Base-by-base conservation (phyloP, 2,797 vertebrate species). In the Atherinosoma microstoma region DNA sequence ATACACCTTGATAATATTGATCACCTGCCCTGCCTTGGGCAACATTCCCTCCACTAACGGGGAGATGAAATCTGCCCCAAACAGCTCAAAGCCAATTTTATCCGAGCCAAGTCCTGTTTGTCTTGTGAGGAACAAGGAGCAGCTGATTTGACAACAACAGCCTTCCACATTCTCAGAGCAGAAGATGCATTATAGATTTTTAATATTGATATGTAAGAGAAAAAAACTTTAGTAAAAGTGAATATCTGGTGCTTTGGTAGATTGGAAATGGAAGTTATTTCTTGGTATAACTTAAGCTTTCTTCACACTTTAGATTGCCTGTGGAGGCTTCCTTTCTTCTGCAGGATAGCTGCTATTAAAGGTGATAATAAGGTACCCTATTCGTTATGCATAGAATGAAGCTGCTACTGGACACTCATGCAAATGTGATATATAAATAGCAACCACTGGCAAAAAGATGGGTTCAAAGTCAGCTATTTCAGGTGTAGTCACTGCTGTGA, bases 1-100 rank as follows among this genome's bases (percentile, higher is more conserved):
- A 91, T 90, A 80, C 87, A 86, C 89, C 82, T 87, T 91, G 86
- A 92, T 91, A 89, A 87, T 90, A 90, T 90, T 76, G 92, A 93
- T 88, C 84, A 80, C 42, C 83, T 79, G 74, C 79, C 61, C 64
- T 54, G 85, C 85, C 83, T 65, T 49, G 70, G 82, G 85, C 84
- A 84, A 82, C 84, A 74, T 82, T 70, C 70, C 77, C 58, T 82
- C 75, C 76, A 86, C 86, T 85, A 84, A 88, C 82, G n/a, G 84
- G 85, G 84, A 87, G 83, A 88, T 80, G 83, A 86, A 84, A 90
- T 90, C 85, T 88, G 87, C 82, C 36, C 83, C 76, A 83, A 88
- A 89, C 79, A 80, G 78, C 90, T 90, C 78, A 76, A 69, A 90
- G 86, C 73, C 78, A 83, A 82, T 91, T 91, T 80, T 67, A 64